Evolutionary conservation across 2,113 vertebrate genomes (phyloP).

Genomic region (Xiphias gladius): DNA sequence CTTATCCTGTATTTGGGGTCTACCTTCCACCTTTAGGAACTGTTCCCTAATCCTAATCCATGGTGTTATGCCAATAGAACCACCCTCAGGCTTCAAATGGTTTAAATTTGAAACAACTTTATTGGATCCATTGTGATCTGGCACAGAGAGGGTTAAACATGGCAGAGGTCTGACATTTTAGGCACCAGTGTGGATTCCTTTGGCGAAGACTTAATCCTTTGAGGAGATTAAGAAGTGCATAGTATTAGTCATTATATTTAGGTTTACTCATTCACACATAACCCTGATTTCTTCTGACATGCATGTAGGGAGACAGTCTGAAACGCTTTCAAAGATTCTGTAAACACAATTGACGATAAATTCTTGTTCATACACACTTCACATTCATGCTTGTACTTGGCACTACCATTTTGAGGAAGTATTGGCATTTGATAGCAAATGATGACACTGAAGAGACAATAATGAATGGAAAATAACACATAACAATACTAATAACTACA

Average conservation of each 20-base stretch:
- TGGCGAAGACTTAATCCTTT: conserved; percentile 70
- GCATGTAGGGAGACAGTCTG: conserved; percentile 53
- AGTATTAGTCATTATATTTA: conserved; percentile 49
- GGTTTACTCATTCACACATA: conserved; percentile 57
- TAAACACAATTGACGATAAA: conserved; percentile 57
- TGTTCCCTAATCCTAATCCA: conserved; percentile 11
- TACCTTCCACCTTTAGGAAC: conserved; percentile 7
- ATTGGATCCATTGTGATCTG: conserved; percentile 78
- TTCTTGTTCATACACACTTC: conserved; percentile 51
- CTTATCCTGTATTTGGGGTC: conserved; percentile 1
- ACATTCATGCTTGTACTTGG: conserved; percentile 65
- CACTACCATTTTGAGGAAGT: conserved; percentile 31
- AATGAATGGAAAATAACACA: conserved; percentile 53
- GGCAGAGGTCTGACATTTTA: conserved; percentile 74
- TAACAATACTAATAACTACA: conserved; percentile 37
- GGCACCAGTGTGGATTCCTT: conserved; percentile 78
- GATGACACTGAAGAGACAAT: conserved; percentile 58
- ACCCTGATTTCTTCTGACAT: conserved; percentile 62
- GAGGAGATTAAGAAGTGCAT: conserved; percentile 67
- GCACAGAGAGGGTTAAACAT: conserved; percentile 74
- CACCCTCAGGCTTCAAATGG: conserved; percentile 72
- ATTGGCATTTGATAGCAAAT: conserved; percentile 59
- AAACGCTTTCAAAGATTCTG: conserved; percentile 47
- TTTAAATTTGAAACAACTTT: conserved; percentile 78
- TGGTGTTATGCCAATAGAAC: conserved; percentile 65